A percentile compares a stretch with the other conserved stretches of the same genome.
Evolutionary conservation across 1,140 invertebrate species (phyloP).

Genomic region (Lucilia sericata): DNA sequence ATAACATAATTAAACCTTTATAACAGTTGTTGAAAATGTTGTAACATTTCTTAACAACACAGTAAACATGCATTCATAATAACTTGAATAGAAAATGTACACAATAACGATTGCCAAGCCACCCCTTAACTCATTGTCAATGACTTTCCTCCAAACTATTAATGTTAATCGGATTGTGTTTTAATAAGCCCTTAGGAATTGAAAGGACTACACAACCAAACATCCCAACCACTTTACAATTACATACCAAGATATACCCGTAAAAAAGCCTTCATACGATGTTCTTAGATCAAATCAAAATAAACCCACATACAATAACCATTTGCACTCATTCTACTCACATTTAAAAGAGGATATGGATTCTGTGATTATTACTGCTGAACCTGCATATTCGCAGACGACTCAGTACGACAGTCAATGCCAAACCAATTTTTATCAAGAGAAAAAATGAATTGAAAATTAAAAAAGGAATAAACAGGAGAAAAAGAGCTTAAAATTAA

Average conservation of each 20-base stretch:
- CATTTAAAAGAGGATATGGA: neutral
- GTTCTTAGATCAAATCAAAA: neutral
- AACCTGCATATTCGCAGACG: neutral
- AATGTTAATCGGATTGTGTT: conserved; percentile 27
- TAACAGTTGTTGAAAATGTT: neutral
- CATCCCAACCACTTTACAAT: neutral
- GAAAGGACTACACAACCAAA: neutral
- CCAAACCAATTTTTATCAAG: neutral
- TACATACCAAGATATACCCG: neutral
- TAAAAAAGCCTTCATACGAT: neutral
- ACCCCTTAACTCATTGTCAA: neutral
- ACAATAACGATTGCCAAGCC: neutral
- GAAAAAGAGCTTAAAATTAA: conserved; percentile 23
- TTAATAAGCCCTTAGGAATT: conserved; percentile 27
- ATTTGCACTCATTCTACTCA: neutral
- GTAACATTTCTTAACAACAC: neutral
- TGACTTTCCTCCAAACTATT: neutral
- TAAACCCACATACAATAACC: neutral
- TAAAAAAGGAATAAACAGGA: neutral
- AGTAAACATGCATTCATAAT: too few species aligned
- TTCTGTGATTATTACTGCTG: neutral
- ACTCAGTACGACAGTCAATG: neutral
- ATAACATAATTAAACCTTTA: neutral
- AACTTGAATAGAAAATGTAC: too few species aligned
- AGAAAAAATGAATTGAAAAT: neutral